These are phyloP conservation scores for Conomelus anceps DNA, from an alignment of 2,888 invertebrate genomes.

Conservation along the genomic window DNA sequence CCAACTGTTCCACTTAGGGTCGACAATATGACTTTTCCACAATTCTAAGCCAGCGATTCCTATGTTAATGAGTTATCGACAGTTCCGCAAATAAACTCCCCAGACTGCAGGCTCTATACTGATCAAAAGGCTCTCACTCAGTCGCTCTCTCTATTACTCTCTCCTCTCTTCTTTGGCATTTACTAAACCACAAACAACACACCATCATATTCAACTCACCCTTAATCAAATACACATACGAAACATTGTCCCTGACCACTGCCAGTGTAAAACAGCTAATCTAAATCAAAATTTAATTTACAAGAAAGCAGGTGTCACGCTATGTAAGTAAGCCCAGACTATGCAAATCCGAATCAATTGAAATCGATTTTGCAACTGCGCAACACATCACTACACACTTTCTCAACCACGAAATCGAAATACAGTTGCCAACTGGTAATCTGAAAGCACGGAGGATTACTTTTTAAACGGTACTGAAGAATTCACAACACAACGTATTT, in stretches of 20 bases:
- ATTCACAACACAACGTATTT: neutral
- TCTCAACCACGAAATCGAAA: neutral
- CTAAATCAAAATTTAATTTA: neutral
- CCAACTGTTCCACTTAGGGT: neutral
- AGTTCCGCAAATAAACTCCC: constrained; percentile 2
- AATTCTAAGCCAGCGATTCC: neutral
- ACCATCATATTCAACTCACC: neutral
- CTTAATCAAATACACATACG: neutral
- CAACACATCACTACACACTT: neutral
- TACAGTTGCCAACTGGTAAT: neutral
- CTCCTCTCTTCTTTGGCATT: too few species aligned
- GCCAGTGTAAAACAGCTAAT: neutral
- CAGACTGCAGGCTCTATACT: neutral
- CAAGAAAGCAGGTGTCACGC: neutral
- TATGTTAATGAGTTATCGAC: constrained; percentile 12
- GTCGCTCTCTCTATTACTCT: neutral
- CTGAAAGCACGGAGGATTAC: neutral
- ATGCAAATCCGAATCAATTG: neutral
- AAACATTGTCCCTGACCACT: neutral
- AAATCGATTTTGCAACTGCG: neutral
- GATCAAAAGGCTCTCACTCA: neutral
- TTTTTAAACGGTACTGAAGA: neutral
- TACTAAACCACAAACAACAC: neutral
- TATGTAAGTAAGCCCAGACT: neutral
- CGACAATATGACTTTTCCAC: neutral